Evolutionary conservation across 2,113 vertebrate species (phyloP), one percentile per base, ranked within the genome.

Genomic region (Probosciger aterrimus): DNA sequence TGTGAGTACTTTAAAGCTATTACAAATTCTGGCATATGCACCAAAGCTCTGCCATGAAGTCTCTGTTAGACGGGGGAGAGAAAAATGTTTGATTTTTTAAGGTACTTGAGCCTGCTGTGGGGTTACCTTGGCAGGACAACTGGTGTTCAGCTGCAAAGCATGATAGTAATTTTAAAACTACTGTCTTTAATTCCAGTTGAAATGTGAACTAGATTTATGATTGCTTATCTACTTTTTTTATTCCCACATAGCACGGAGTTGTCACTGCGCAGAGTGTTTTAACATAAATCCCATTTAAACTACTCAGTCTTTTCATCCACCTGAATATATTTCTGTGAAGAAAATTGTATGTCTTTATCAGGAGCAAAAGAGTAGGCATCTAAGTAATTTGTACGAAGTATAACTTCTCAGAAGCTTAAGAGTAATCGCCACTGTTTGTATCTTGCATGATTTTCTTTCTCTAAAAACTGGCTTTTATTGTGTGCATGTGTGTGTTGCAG

Each of bases 361-460:
- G 33, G 63, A 93, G 27, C n/a, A 67, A 64, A 85, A 59, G 27
- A 89, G n/a, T 3, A 82, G 49, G 6, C 50, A 17, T 83, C 31
- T 18, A 41, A 69, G 31, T 57, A 30, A 71, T 75, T 63, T 90
- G 47, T 68, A 39, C 60, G 20, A 15, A 71, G 46, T 10, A 11
- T 65, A 44, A 76, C 41, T 88, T 85, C 62, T 75, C 44, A 67
- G 64, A 93, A 94, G 28, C 23, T 81, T 22, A 59, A 28, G 16
- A 90, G 10, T 59, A 59, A 74, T 73, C 47, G 47, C 16, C 41
- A 46, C 43, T 3, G 0, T 85, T 81, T 78, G n/a, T 63, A 49
- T 39, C 37, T 67, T 31, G 92, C 90, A 90, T 96, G 84, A 23
- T 80, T 91, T 95, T 86, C 68, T 94, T 63, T 37, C 81, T 92